Conservation (phyloP, 2,888 invertebrate species). For the Ceratothoa steindachneri region DNA sequence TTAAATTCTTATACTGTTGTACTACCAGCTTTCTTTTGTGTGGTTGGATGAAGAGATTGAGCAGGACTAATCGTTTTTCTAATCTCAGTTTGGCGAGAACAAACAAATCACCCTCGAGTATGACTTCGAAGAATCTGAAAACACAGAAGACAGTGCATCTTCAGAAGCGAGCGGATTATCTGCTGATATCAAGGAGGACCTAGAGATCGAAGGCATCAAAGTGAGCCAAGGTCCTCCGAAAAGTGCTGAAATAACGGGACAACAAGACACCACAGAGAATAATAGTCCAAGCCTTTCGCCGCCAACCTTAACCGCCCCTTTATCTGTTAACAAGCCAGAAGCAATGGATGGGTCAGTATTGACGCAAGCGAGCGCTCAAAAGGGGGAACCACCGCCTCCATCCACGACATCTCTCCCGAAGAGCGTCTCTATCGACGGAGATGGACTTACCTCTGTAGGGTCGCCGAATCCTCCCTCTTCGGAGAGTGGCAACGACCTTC, state of each 20-base stretch:
- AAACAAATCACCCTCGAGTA: conserved; percentile 38
- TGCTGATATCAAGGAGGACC: background rate
- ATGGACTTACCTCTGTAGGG: too few species aligned
- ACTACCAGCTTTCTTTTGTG: too few species aligned
- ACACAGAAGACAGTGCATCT: background rate
- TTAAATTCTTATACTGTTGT: too few species aligned
- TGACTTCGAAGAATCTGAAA: conserved; percentile 33
- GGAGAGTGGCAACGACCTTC: background rate
- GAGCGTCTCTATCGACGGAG: background rate
- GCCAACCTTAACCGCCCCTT: background rate
- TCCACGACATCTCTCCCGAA: background rate
- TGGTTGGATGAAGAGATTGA: too few species aligned
- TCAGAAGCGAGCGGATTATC: background rate
- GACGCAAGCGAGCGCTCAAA: background rate
- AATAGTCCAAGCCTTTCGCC: background rate
- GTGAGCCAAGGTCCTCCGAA: background rate
- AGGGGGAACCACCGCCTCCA: background rate
- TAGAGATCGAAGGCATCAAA: background rate
- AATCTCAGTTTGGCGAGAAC: conserved; percentile 37
- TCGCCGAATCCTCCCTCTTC: background rate
- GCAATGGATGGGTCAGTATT: background rate
- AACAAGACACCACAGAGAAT: background rate
- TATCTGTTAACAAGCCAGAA: background rate
- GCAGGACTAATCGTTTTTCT: too few species aligned
- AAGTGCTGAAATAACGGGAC: background rate